Conservation (phyloP, 2,797 vertebrate species). For the Cheirogaleus major region DNA sequence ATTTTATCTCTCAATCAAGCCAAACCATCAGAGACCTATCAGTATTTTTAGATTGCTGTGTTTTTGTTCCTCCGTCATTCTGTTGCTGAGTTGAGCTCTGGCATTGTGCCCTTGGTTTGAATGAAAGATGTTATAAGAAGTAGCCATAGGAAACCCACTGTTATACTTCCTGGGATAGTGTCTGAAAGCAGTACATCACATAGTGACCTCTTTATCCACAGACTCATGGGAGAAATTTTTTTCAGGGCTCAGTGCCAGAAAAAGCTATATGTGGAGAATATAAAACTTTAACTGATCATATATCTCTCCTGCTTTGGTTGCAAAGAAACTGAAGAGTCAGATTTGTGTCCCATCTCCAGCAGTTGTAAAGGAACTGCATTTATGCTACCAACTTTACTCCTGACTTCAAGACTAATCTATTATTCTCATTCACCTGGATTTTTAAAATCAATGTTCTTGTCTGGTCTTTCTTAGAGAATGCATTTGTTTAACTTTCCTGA, state of each 20-base stretch:
- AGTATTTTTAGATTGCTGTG: neutral
- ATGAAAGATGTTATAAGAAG: neutral
- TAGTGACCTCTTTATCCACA: slow-evolving; percentile 59
- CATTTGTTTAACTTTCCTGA: slow-evolving; percentile 21
- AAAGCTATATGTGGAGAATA: slow-evolving; percentile 56
- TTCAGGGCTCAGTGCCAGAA: slow-evolving; percentile 47
- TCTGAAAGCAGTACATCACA: slow-evolving; percentile 49
- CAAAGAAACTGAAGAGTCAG: slow-evolving; percentile 37
- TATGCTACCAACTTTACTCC: neutral
- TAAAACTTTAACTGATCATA: slow-evolving; percentile 65
- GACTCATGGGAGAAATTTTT: slow-evolving; percentile 57
- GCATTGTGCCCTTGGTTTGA: slow-evolving; percentile 14
- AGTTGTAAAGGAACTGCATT: slow-evolving; percentile 11
- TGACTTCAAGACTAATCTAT: slow-evolving; percentile 31
- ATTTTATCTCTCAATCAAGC: neutral
- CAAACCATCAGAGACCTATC: neutral
- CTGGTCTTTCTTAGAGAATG: neutral
- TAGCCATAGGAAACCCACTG: neutral
- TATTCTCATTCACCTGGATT: slow-evolving; percentile 8
- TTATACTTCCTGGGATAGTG: neutral
- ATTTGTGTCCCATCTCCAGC: slow-evolving; percentile 19
- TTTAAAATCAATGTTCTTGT: slow-evolving; percentile 42
- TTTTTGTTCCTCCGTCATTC: neutral
- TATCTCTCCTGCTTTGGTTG: slow-evolving; percentile 57
- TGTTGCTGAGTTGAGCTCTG: slow-evolving; percentile 7